Conservation (phyloP, 92 coral and sea anemone species). For the Bergia puertoricense region DNA sequence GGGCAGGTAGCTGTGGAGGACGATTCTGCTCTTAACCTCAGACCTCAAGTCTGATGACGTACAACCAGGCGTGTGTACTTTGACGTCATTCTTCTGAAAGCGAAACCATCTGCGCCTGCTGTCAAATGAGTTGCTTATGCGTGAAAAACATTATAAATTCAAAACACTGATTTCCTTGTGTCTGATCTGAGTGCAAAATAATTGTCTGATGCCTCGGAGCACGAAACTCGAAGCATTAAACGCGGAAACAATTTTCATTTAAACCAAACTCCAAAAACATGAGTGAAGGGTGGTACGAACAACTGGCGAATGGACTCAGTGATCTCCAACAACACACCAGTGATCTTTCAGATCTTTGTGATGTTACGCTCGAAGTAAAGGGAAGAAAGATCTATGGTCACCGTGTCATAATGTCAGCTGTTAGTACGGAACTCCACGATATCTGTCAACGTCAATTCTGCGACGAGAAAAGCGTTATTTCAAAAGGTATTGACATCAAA, state of each 20-base stretch:
- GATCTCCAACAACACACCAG: neutral
- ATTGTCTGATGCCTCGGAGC: neutral
- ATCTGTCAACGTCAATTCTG: neutral
- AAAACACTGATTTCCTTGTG: no score
- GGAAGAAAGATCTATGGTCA: neutral
- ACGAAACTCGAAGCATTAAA: neutral
- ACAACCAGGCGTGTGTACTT: no score
- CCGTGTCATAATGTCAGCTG: conserved; percentile 4
- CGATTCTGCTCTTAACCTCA: no score
- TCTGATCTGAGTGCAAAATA: no score
- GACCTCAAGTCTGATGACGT: no score
- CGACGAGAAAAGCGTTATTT: neutral
- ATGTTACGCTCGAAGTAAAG: conserved; percentile 6
- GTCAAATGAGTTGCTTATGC: no score
- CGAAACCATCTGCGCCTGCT: no score
- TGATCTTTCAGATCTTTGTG: neutral
- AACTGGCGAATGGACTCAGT: neutral
- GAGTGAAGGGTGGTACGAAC: neutral
- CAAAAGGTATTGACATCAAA: neutral
- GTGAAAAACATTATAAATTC: no score
- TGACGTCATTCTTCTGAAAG: no score
- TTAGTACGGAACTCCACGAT: neutral
- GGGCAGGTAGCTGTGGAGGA: no score
- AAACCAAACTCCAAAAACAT: neutral
- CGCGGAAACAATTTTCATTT: neutral